Conservation (phyloP, 2,113 vertebrate species). For the Copsychus sechellarum region DNA sequence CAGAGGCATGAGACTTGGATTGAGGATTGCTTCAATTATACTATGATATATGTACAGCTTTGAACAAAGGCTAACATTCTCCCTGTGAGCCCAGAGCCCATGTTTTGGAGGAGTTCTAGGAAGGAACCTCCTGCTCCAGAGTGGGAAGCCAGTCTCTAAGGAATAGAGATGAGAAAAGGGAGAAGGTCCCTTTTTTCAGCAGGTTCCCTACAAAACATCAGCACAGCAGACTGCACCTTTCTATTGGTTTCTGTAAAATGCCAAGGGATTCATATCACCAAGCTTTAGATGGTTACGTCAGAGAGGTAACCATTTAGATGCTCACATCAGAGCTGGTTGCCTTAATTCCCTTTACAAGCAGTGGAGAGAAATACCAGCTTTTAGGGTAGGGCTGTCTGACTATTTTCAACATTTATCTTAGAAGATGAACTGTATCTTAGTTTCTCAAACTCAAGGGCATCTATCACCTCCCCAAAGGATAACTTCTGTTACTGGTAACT, state of each 20-base stretch:
- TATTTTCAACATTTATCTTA: not conserved
- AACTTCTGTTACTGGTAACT: not conserved
- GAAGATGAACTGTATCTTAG: not conserved
- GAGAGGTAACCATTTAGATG: too few species aligned
- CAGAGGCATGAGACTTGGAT: not conserved
- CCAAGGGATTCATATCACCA: not conserved
- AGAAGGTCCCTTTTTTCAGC: not conserved
- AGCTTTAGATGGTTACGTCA: not conserved
- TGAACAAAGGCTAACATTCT: not conserved
- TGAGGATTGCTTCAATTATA: not conserved
- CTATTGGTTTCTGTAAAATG: not conserved
- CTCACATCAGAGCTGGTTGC: not conserved
- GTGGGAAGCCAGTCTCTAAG: not conserved
- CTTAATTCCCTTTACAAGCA: not conserved
- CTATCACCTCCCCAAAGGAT: not conserved
- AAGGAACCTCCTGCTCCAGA: not conserved
- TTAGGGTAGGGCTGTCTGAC: not conserved
- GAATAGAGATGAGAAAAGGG: not conserved
- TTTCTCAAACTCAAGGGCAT: not conserved
- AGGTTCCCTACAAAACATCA: not conserved
- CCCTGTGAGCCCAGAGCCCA: not conserved
- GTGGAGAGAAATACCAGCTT: not conserved
- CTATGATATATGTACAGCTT: not conserved
- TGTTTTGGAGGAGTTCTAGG: not conserved
- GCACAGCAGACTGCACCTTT: not conserved